Evolutionary conservation across 2,888 invertebrate genomes (phyloP), one percentile per base, ranked within the genome.

Genomic region (Ariolimax columbianus): DNA sequence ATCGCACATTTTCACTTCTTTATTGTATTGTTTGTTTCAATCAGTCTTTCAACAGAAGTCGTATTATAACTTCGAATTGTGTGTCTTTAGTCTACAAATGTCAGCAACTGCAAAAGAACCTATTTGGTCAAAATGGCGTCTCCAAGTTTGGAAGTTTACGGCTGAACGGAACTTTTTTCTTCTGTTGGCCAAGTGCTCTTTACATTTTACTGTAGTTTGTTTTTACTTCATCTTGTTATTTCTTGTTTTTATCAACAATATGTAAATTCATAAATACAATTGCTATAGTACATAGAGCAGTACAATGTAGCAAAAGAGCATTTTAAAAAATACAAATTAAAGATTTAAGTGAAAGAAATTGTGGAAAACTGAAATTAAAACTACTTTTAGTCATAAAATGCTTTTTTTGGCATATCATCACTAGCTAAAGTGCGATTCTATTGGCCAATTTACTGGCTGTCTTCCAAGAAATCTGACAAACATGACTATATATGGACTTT

Each of bases 1-100:
- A 30, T 68, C 68, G 36, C 68, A 36, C 68, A 68, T 68, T 68
- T 30, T 68, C 36, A 68, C n/a, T 68, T 68, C 36, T 68, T 11
- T 19, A 33, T 36, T 68, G 68, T 68, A 0, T 30, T 68, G 36
- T 68, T 17, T 68, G 33, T 36, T 36, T 36, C n/a, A 4, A 14
- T 33, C 17, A 36, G 68, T 68, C 68, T 17, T 33, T 17, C n/a
- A 66, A 30, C 33, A 33, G 68, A 68, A 68, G 17, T 23, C 7
- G 55, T 55, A 55, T 55, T n/a, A n/a, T n/a, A n/a, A n/a, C n/a
- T n/a, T 55, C 23, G 55, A 55, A 55, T 2, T 55, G 17, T 14
- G 23, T 19, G 55, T 55, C 55, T 19, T 23, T 23, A 55, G 14
- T 47, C 47, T 47, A 47, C 47, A 47, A 47, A 47, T 55, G 17